Evolutionary conservation across 1,140 invertebrate species (phyloP).

Genomic region (Bombus fervidus): DNA sequence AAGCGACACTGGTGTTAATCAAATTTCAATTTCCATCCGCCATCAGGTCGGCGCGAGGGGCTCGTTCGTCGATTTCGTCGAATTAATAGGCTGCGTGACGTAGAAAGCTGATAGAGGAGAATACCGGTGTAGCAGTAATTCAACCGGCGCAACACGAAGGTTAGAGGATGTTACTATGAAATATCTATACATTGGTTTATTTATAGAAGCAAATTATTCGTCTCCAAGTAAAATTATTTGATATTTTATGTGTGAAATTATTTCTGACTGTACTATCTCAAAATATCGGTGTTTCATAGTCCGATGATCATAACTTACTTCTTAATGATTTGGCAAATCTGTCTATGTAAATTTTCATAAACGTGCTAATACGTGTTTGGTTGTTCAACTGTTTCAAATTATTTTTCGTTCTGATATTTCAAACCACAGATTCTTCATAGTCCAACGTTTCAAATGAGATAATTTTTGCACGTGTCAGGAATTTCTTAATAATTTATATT

Average conservation of each 20-base stretch:
- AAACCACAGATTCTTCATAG: too few relatives aligned
- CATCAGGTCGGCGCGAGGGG: not conserved
- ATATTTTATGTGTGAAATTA: not conserved
- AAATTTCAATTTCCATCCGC: slow-evolving; percentile 27
- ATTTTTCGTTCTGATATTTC: too few relatives aligned
- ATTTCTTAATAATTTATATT: too few relatives aligned
- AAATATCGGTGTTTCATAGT: too few relatives aligned
- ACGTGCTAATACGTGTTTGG: too few relatives aligned
- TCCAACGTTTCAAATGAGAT: not conserved
- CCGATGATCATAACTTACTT: too few relatives aligned
- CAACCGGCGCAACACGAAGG: slow-evolving; percentile 3
- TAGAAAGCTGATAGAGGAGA: not conserved
- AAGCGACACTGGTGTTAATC: not conserved
- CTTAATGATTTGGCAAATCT: too few relatives aligned
- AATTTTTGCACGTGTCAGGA: not conserved
- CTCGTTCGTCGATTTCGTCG: slow-evolving; percentile 9
- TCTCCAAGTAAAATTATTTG: not conserved
- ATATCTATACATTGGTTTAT: too few relatives aligned
- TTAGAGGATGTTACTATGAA: not conserved
- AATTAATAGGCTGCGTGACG: slow-evolving; percentile 16
- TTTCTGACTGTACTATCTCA: not conserved
- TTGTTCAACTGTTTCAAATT: too few relatives aligned
- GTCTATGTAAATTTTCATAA: too few relatives aligned
- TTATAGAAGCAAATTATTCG: too few relatives aligned
- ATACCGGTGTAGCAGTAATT: not conserved